These are phyloP conservation scores for Drosophila picticornis DNA, from an alignment of 2,888 invertebrate species.

Conservation along the genomic window DNA sequence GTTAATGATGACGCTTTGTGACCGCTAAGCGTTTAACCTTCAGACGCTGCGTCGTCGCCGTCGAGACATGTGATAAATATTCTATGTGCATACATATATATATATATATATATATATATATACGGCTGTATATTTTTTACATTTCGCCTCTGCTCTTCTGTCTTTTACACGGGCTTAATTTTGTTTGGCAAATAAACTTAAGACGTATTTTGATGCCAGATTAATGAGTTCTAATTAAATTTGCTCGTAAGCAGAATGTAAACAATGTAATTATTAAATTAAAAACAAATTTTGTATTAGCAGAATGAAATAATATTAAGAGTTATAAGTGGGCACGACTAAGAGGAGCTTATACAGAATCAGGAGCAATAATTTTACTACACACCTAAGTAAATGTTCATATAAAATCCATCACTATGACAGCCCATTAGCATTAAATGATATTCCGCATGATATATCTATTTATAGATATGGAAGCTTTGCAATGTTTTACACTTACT, in stretches of 20 bases:
- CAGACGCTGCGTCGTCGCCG: constrained; percentile 49
- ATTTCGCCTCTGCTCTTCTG: constrained; percentile 53
- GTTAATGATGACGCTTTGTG: constrained; percentile 78
- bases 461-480: background rate
- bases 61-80: constrained; percentile 46
- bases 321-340: background rate
- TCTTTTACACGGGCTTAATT: constrained; percentile 53
- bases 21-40: constrained; percentile 77
- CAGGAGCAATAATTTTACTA: background rate
- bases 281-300: too few relatives aligned
- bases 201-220: constrained; percentile 61
- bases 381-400: background rate
- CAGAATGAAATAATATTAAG: background rate
- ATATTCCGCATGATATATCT: background rate
- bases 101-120: constrained; percentile 18
- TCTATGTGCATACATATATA: background rate
- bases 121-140: too few relatives aligned
- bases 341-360: background rate
- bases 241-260: background rate
- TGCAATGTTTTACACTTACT: background rate
- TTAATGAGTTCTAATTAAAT: constrained; percentile 57
- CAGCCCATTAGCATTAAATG: background rate
- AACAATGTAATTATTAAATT: constrained; percentile 1
- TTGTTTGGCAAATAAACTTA: constrained; percentile 63
- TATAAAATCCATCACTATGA: background rate